Evolutionary conservation across 2,888 invertebrate species (phyloP).

Genomic region (Oithona nana): DNA sequence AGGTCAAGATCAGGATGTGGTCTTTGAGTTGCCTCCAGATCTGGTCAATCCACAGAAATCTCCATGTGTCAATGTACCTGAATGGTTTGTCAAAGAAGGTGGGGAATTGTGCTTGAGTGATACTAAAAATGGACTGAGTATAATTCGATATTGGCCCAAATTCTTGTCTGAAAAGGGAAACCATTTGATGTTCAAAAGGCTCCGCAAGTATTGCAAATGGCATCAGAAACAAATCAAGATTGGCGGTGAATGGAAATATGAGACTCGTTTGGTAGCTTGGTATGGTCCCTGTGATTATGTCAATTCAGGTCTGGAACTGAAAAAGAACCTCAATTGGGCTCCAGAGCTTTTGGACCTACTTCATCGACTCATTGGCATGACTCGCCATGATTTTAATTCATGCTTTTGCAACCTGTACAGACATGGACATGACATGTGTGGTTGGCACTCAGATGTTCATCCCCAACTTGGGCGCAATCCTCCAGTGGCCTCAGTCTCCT

Average conservation of each 20-base stretch:
- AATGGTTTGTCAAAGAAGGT: conserved; percentile 21
- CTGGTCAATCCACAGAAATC: neutral
- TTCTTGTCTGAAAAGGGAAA: conserved; percentile 21
- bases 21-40: conserved; percentile 14
- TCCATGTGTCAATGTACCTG: conserved; percentile 20
- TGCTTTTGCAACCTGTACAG: conserved; percentile 32
- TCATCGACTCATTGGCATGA: conserved; percentile 24
- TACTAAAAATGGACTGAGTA: conserved; percentile 18
- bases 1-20: neutral
- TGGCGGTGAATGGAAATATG: conserved; percentile 18
- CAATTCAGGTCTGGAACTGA: conserved; percentile 27
- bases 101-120: conserved; percentile 21
- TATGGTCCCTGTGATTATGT: conserved; percentile 31
- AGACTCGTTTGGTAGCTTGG: conserved; percentile 29
- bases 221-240: conserved; percentile 18
- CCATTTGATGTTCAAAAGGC: conserved; percentile 20
- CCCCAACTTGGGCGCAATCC: conserved; percentile 26
- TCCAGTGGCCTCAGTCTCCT: conserved; percentile 24
- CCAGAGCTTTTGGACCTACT: conserved; percentile 24
- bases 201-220: conserved; percentile 20
- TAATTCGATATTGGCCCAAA: conserved; percentile 21
- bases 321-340: conserved; percentile 24
- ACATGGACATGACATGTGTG: conserved; percentile 29
- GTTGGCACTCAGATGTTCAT: conserved; percentile 33
- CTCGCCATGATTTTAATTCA: conserved; percentile 31